Conservation (phyloP, 2,113 vertebrate species). For the Gopherus flavomarginatus region DNA sequence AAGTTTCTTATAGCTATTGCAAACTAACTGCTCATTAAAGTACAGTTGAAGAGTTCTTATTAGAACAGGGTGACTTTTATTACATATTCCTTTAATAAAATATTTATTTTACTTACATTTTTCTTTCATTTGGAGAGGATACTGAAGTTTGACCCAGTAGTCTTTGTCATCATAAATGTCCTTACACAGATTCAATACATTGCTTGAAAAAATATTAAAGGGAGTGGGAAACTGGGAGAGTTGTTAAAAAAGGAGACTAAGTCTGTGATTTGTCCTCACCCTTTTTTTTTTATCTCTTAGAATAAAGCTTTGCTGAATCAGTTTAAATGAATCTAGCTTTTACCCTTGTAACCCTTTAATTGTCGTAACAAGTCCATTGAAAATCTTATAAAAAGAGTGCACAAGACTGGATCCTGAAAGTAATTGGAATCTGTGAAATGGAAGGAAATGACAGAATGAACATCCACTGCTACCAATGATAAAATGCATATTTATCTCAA, state of each 20-base stretch:
- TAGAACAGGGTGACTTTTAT: background rate
- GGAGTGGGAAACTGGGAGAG: background rate
- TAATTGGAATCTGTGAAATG: background rate
- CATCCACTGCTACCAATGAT: background rate
- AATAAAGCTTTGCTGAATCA: background rate
- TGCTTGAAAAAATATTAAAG: background rate
- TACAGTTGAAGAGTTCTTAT: conserved; percentile 7
- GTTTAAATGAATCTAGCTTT: background rate
- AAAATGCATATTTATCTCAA: background rate
- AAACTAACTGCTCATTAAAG: conserved; percentile 36
- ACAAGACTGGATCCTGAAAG: background rate
- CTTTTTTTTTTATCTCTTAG: background rate
- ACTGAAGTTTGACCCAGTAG: background rate
- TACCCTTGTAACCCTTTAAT: background rate
- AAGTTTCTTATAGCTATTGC: conserved; percentile 39
- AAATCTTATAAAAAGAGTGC: background rate
- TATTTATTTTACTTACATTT: background rate
- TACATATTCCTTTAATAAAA: background rate
- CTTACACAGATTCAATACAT: background rate
- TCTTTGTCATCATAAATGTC: background rate
- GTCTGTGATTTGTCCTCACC: background rate
- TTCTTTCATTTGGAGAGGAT: rapidly evolving
- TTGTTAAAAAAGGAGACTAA: background rate
- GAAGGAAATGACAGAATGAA: background rate
- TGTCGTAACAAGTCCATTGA: background rate